Base-by-base conservation (phyloP, 2,888 invertebrate species). In the Nomada hirtipes region DNA sequence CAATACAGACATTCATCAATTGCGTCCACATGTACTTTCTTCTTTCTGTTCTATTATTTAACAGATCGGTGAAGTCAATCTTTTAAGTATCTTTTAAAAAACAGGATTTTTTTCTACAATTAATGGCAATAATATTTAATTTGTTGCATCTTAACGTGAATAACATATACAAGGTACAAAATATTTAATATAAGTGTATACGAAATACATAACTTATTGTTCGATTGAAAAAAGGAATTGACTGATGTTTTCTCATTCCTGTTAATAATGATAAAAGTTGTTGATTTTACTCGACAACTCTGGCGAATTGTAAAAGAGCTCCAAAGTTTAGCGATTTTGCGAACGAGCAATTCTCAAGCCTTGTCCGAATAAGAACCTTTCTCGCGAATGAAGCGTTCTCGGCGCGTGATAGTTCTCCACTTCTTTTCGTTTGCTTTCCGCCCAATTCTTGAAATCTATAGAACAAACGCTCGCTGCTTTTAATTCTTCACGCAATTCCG, bases 341-440 rank as follows among this genome's bases (percentile, higher is more conserved):
- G 50, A 65, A 36, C 20, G 23, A 59, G 60, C 47, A 15, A 11
- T 47, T 11, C 15, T 13, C 10, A 47, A 47, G 47, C 15, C 13
- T 23, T 59, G 50, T 52, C 69, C 1, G 60, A 61, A 69, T 75
- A 52, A 13, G 52, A 69, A 53, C n/a, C 47, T 75, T 26, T 52
- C 60, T 26, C 69, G 11, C 23, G 42, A 67, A 65, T 65, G 65
- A 65, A 20, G n/a, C n/a, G 60, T 69, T 75, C 36, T 11, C 42
- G 10, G 23, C 23, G 36, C 10, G 18, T 60, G 42, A 53, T 60
- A 50, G n/a, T 52, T 53, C 42, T 42, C 26, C 69, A 36, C 44
- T 68, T 50, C 42, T 53, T 42, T 42, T 10, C 36, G 57, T 59
- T 60, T 61, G 52, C 60, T 69, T 42, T 9, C 60, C n/a, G 15